A percentile compares a stretch with the other conserved stretches of the same genome.
Conservation (phyloP, 2,888 invertebrate genomes). For the Habrosyne pyritoides region DNA sequence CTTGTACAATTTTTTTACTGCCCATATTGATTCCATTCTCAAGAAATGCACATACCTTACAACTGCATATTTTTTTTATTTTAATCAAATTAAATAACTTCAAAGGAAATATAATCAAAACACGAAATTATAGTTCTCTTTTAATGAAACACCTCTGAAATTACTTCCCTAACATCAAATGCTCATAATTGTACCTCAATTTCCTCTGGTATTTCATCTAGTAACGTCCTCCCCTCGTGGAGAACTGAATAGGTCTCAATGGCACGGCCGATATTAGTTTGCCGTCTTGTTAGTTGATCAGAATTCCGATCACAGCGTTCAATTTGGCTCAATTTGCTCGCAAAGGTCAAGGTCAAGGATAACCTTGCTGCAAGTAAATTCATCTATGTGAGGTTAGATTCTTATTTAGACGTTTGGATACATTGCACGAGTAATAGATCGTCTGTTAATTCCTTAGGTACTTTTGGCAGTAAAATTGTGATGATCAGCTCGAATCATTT, state of each 20-base stretch:
- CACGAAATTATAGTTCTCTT: too few relatives aligned
- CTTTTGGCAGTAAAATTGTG: too few relatives aligned
- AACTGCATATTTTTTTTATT: too few relatives aligned
- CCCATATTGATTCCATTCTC: too few relatives aligned
- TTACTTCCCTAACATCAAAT: background rate
- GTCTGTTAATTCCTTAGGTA: too few relatives aligned
- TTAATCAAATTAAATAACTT: too few relatives aligned
- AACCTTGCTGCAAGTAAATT: background rate
- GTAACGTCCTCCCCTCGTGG: background rate
- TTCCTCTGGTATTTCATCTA: background rate
- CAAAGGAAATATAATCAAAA: too few relatives aligned
- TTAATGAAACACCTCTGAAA: background rate
- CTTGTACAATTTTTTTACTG: too few relatives aligned
- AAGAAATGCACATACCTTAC: too few relatives aligned
- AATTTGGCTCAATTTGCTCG: constrained; percentile 1
- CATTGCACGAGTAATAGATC: too few relatives aligned
- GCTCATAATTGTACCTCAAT: background rate
- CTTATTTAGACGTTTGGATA: background rate
- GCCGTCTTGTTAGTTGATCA: constrained; percentile 3
- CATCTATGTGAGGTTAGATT: background rate
- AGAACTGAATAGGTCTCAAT: background rate
- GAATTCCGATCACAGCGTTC: constrained; percentile 3
- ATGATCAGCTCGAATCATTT: too few relatives aligned
- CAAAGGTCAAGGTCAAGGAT: background rate
- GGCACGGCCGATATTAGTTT: background rate